Evolutionary conservation across 1,140 invertebrate species (phyloP), one percentile per base, ranked within the genome.

Genomic region (Drosophila bifasciata): DNA sequence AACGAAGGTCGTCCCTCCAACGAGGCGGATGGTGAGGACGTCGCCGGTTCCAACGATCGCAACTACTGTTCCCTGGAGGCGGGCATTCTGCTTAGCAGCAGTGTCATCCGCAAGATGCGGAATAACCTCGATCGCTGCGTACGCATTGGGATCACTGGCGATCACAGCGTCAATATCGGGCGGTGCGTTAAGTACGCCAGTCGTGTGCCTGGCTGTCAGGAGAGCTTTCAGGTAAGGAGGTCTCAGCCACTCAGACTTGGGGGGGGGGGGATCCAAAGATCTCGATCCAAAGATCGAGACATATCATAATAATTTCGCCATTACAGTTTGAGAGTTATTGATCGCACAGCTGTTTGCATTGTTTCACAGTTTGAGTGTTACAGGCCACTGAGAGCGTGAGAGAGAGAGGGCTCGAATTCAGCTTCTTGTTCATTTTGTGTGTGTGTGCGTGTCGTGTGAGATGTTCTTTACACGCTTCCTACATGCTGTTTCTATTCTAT

Each of bases 71-170:
- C 86, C 92, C 59, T 90, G 95, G 95, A 96, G 92, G 93, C 93
- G 48, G 96, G 96, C 8, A 94, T 97, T 60, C 79, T 97, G 5
- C 81, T 97, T 13, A 96, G 95, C 73, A 96, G 96, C 92, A 95
- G 95, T 11, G 93, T 97, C 5, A 91, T 97, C 64, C 93, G 93
- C 45, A 94, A 95, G 80, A 93, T 97, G 59, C 94, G 95, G 72
- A 92, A 92, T 25, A 94, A 96, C 90, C 92, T 97, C 59, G 96
- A 97, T 79, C 97, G 96, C 94, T 98, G 97, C 92, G 95, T 96
- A 1, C 95, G 95, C 51, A 97, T 97, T 91, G 95, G 95, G 2
- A 95, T 95, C 79, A 96, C 96, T 2, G 94, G 94, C 50, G 94
- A 94, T 62, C 95, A 96, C 84, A 95, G 95, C 89, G 94, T 96